Base-by-base conservation (phyloP, 2,113 vertebrate species). In the Bubo bubo region DNA sequence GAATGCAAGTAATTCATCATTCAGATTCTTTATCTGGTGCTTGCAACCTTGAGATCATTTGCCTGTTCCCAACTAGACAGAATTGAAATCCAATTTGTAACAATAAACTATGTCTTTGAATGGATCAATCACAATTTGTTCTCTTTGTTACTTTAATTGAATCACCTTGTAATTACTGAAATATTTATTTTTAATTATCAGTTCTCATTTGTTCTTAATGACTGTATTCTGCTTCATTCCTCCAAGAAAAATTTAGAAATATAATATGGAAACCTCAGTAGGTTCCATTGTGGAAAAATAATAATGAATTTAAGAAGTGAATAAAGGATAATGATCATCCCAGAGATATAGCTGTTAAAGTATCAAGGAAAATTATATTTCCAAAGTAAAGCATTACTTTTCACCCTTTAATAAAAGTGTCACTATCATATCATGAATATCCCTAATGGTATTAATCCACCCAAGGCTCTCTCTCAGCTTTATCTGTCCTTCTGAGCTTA, bases 71-170 rank as follows among this genome's bases (percentile, higher is more conserved):
- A 10, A 64, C 58, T 63, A 96, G 70, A 45, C 50, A 72, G 53
- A 90, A 95, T 88, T 96, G 70, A 96, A 97, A 96, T 88, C 37
- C 52, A 92, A 50, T 96, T 81, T 87, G 66, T 94, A 95, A 96
- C 89, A 97, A 96, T 96, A 92, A 97, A 79, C 39, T 67, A 32
- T 43, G 63, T 84, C 86, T 95, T 95, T 92, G 53, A 86, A 90
- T 79, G 86, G 85, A 93, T 97, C 95, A 84, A 62, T 95, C 52
- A 86, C 55, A 84, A 88, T 63, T 22, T 15, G 15, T 79, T 92
- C n/a, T 70, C 95, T 97, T 91, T 95, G 82, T 95, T 86, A 63
- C 77, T 95, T 96, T 97, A 97, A 92, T 93, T 92, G 87, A 91
- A 88, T 66, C 20, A 76, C 91, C 89, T 97, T 94, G 67, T 93